Evolutionary conservation across 2,113 vertebrate genomes (phyloP), one percentile per base, ranked within the genome.

Genomic region (Pelecanoides urinatrix): DNA sequence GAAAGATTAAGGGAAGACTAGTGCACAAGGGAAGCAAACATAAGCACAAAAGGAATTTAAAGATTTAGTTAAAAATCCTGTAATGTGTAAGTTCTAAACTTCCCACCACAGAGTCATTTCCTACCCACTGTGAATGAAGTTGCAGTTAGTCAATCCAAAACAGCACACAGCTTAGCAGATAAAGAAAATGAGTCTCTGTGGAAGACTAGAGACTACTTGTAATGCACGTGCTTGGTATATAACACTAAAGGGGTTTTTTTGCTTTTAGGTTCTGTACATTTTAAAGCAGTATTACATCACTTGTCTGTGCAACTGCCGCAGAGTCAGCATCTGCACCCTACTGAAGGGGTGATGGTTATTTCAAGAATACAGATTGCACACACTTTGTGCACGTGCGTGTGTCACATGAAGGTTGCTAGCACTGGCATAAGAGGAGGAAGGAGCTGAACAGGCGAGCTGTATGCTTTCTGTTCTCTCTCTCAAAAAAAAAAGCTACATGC

Each of bases 331-430:
- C 30, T 34, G 63, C 1, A 9, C 8, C 27, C 55, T 82, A 20
- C 27, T 34, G 65, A 49, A 44, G 34, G 13, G 22, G 13, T 38
- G 70, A 87, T 7, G 34, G 40, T 15, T 91, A 56, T 47, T 88
- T 83, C 66, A 93, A 25, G 76, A 82, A 72, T 1, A 88, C 36
- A 44, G 22, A 74, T 20, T 10, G 13, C 22, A 83, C 30, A 42
- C 4, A 6, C 27, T 42, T 45, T 3, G 26, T 34, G 30, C 20
- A 32, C 11, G 0, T 7, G 9, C 4, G 6, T 29, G 15, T 47
- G 23, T 10, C 53, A 63, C 13, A 10, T 18, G 11, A 74, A 87
- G n/a, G 38, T 45, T 76, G 52, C 26, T 53, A 58, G 55, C 36
- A 61, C 27, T 7, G 36, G 27, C 19, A 38, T 34, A 70, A 80